Percentiles rank a stretch among this genome's conserved stretches.
Conservation (phyloP, 2,113 vertebrate species). For the Vidua chalybeata region DNA sequence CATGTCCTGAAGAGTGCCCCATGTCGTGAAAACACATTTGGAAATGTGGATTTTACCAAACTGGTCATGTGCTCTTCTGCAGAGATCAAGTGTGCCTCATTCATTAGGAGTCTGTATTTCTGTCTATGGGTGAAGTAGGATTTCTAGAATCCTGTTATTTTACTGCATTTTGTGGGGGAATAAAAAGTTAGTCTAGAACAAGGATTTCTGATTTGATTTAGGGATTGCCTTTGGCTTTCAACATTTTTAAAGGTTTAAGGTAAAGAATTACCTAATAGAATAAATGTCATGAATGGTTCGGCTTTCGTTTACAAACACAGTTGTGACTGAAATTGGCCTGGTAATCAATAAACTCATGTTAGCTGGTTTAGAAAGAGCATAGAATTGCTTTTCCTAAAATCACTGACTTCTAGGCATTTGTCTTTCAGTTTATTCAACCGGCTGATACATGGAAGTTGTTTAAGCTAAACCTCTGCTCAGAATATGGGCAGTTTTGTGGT, state of each 20-base stretch:
- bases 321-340: neutral
- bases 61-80: neutral
- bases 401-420: neutral
- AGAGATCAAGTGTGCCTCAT: neutral
- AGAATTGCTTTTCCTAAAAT: neutral
- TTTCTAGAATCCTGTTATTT: neutral
- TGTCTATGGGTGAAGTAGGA: neutral
- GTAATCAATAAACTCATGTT: neutral
- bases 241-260: neutral
- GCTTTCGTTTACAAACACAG: neutral
- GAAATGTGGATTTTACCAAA: neutral
- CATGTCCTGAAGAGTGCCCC: neutral
- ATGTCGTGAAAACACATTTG: neutral
- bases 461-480: neutral
- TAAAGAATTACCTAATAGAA: neutral
- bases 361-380: neutral
- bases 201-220: neutral
- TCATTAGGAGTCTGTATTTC: neutral
- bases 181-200: neutral
- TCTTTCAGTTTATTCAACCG: neutral
- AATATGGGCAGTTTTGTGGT: neutral
- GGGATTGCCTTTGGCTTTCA: neutral
- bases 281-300: neutral
- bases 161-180: rapidly evolving
- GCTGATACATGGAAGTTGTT: neutral